Conservation (phyloP, 2,888 invertebrate species). For the Drosophila multiciliata region DNA sequence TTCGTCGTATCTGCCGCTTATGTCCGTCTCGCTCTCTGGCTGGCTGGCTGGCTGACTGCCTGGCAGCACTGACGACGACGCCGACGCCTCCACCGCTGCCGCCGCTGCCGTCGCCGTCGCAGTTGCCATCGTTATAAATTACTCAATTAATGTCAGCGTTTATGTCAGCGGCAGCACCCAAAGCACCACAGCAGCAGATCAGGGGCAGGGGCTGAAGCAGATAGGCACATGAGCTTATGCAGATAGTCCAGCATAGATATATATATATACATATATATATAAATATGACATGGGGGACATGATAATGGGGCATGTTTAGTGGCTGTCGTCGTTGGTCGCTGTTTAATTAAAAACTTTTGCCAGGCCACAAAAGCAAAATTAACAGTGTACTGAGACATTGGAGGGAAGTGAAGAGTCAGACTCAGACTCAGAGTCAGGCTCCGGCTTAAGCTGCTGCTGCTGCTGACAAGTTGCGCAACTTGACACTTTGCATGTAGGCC, state of each 20-base stretch:
- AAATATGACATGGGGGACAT: slow-evolving; percentile 73
- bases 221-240: slow-evolving; percentile 72
- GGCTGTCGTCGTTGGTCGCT: slow-evolving; percentile 57
- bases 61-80: slow-evolving; percentile 44
- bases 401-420: slow-evolving; percentile 12
- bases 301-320: slow-evolving; percentile 81
- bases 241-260: slow-evolving; percentile 67
- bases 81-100: neutral
- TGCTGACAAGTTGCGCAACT: slow-evolving; percentile 79
- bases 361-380: slow-evolving; percentile 36
- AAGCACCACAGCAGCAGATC: slow-evolving; percentile 46
- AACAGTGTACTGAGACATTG: slow-evolving; percentile 30
- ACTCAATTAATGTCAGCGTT: slow-evolving; percentile 84
- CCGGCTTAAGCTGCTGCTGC: slow-evolving; percentile 48
- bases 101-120: slow-evolving; percentile 30
- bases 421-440: neutral
- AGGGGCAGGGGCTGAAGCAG: slow-evolving; percentile 26
- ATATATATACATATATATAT: slow-evolving; percentile 44
- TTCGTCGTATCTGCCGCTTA: slow-evolving; percentile 42
- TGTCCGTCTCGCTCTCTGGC: slow-evolving; percentile 31
- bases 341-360: slow-evolving; percentile 70
- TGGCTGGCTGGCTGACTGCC: slow-evolving; percentile 39
- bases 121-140: slow-evolving; percentile 82
- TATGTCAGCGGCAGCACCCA: slow-evolving; percentile 77
- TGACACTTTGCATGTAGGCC: slow-evolving; percentile 78